Evolutionary conservation across 30 jellyfish, hydroid and myxozoan species (phyloP).

Genomic region (Pseudorhiza aurosa): DNA sequence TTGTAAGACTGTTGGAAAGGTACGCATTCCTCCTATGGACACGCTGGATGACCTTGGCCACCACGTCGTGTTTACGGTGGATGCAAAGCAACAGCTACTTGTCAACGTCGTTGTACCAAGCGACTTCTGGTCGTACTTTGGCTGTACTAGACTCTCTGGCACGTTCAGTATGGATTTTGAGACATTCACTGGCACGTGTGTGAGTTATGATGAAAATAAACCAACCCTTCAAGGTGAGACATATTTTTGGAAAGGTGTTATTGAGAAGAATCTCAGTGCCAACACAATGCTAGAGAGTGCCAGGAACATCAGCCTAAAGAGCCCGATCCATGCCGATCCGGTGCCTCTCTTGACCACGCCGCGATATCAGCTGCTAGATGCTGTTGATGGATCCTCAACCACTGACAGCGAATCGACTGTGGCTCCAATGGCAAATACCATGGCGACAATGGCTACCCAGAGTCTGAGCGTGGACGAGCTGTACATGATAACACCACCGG

Average conservation of each 20-base stretch:
- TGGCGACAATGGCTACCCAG: constrained; percentile 14
- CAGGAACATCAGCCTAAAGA: constrained; percentile 13
- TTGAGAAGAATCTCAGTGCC: constrained; percentile 25
- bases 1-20: constrained; percentile 39
- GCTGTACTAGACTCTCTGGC: constrained; percentile 37
- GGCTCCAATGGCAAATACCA: constrained; percentile 44
- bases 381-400: constrained; percentile 30
- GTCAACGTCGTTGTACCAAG: constrained; percentile 37
- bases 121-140: constrained; percentile 11
- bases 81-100: constrained; percentile 30
- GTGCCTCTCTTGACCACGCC: not conserved
- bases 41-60: constrained; percentile 16
- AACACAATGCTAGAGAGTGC: constrained; percentile 10
- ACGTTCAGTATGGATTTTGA: constrained; percentile 43
- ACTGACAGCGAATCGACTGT: not conserved
- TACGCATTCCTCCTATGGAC: constrained; percentile 49
- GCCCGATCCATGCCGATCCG: constrained; percentile 1
- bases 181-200: constrained; percentile 36
- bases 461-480: constrained; percentile 40
- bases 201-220: constrained; percentile 14
- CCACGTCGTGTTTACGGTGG: constrained; percentile 43
- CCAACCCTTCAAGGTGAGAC: constrained; percentile 17
- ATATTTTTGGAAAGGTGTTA: constrained; percentile 42
- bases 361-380: not conserved
- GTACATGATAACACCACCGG: constrained; percentile 63